Evolutionary conservation across 2,888 invertebrate species (phyloP).

Genomic region (Amphipyra berbera): DNA sequence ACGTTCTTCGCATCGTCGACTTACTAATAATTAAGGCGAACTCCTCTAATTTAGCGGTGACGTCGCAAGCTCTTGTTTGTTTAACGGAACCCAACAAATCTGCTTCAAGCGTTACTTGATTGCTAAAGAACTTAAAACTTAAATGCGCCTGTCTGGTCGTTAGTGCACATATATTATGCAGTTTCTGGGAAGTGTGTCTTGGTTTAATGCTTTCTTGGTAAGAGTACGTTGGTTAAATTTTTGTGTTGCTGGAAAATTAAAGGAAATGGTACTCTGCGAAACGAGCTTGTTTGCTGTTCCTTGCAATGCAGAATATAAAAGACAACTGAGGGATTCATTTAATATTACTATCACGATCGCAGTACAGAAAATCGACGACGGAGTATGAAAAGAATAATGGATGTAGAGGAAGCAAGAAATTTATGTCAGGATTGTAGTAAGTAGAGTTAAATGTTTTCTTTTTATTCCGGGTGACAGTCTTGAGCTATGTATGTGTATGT

Average conservation of each 20-base stretch:
- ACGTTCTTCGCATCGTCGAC: slow-evolving; percentile 23
- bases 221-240: slow-evolving; percentile 21
- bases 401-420: no score
- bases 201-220: slow-evolving; percentile 43
- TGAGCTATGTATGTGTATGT: no score
- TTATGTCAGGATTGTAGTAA: no score
- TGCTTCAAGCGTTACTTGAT: slow-evolving; percentile 63
- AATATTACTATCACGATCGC: no score
- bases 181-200: slow-evolving; percentile 35
- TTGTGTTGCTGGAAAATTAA: slow-evolving; percentile 23
- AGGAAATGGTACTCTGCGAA: slow-evolving; percentile 12
- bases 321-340: no score
- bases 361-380: no score
- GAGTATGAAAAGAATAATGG: no score
- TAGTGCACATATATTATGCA: slow-evolving; percentile 57
- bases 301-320: no score
- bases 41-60: slow-evolving; percentile 38
- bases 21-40: slow-evolving; percentile 43
- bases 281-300: slow-evolving; percentile 11
- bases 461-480: no score
- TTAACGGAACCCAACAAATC: slow-evolving; percentile 56
- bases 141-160: slow-evolving; percentile 59
- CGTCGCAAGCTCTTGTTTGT: slow-evolving; percentile 42
- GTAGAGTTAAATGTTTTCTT: no score
- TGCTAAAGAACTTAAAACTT: slow-evolving; percentile 69